Evolutionary conservation across 2,113 vertebrate genomes (phyloP), one percentile per base, ranked within the genome.

Genomic region (Cavia porcellus): DNA sequence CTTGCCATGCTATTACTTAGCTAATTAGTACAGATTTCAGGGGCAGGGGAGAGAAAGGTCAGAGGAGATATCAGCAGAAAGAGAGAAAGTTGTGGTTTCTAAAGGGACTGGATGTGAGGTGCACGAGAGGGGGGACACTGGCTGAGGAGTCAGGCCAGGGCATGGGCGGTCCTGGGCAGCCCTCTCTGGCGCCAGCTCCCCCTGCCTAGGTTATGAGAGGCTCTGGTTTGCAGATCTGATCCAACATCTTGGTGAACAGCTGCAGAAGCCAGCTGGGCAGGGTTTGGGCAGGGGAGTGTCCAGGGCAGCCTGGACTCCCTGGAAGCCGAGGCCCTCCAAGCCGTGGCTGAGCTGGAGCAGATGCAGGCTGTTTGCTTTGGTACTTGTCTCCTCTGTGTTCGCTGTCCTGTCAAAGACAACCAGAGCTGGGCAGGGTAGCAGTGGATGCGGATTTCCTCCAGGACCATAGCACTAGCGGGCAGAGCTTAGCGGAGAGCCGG

Each of bases 21-120:
- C 87, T 98, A 98, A 98, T 98, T 98, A 98, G 97, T 45, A 87
- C 2, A 24, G 96, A 25, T 86, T 98, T 68, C 94, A 70, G 68
- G 68, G 61, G 22, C 30, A 72, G 74, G 55, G 80, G 10, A 6
- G 2, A 22, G 7, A 20, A 84, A 62, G 94, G 96, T 97, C 91
- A 77, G 93, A 55, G 57, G 64, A 92, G 83, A 94, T 35, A 82
- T 19, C 0, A 0, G 17, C 15, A 30, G 90, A 88, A 87, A 95
- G 11, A 42, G 66, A 70, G 87, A 74, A 75, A 77, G 57, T 28
- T 79, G 68, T 9, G 79, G 14, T 96, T 90, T 79, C 42, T 24
- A 3, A 77, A 19, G 62, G 38, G 22, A 5, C 25, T 10, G 0
- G 66, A 61, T 1, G 9, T 8, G 42, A 3, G 11, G 70, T 55